A percentile compares a stretch with the other conserved stretches of the same genome.
phyloP scores from a whole-genome alignment of 2,888 invertebrate genomes.

The Erebia aethiops region DNA sequence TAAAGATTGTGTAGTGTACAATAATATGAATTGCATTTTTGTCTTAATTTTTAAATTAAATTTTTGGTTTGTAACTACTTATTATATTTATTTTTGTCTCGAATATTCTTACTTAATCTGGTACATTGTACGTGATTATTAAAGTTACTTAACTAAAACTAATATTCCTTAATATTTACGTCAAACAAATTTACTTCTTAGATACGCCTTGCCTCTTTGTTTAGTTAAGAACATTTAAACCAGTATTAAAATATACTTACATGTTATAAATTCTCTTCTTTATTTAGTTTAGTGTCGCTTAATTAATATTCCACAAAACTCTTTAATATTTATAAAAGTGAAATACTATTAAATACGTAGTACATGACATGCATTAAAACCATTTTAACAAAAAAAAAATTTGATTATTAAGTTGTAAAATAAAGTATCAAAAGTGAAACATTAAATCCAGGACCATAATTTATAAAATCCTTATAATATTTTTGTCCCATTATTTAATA shows the following conservation, averaged over 20 bases:
- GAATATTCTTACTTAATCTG: neutral
- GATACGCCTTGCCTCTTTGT: neutral
- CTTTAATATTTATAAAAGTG: neutral
- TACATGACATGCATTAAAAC: no score
- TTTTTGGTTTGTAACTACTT: neutral
- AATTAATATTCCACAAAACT: neutral
- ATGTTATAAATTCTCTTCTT: neutral
- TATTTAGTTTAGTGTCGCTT: neutral
- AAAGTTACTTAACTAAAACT: neutral
- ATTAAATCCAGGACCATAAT: no score
- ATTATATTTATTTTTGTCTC: neutral
- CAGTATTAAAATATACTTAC: slow-evolving; percentile 2
- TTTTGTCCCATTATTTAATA: no score
- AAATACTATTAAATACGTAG: neutral
- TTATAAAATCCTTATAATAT: no score
- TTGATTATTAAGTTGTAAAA: no score
- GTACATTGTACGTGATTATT: neutral
- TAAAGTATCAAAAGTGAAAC: no score
- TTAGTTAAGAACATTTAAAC: neutral
- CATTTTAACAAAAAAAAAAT: no score
- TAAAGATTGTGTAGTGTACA: neutral
- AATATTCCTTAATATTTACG: neutral
- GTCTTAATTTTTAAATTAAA: neutral
- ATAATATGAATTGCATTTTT: neutral
- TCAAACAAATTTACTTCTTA: neutral